Conservation (phyloP, 2,888 invertebrate species). For the Temnothorax unifasciatus region DNA sequence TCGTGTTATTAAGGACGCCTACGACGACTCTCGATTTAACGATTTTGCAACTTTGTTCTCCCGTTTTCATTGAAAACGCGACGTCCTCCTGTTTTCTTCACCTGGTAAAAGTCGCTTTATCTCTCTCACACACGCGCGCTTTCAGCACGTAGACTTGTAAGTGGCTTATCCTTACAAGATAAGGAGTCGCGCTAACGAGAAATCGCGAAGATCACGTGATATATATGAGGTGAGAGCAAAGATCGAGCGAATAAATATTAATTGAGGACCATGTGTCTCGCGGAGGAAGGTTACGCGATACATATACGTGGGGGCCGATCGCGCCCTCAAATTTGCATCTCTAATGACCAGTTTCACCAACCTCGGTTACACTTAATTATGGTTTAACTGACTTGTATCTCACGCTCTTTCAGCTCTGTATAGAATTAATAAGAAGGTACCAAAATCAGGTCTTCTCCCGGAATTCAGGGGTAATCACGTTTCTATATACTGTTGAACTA, state of each 20-base stretch:
- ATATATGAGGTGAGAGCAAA: slow-evolving; percentile 15
- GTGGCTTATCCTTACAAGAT: background rate
- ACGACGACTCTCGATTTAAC: background rate
- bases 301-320: background rate
- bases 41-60: background rate
- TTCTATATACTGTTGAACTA: background rate
- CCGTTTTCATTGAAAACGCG: background rate
- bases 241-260: slow-evolving; percentile 20
- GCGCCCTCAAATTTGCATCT: slow-evolving; percentile 27
- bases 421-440: background rate
- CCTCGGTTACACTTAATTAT: background rate
- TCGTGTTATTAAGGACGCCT: background rate
- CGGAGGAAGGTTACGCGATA: slow-evolving; percentile 19
- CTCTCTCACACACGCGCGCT: background rate
- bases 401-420: background rate
- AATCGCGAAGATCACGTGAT: slow-evolving; percentile 20
- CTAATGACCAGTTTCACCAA: slow-evolving; percentile 1
- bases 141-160: background rate
- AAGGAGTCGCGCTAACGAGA: background rate
- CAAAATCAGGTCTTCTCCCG: background rate
- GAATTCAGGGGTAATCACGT: background rate
- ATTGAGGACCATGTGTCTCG: slow-evolving; percentile 5
- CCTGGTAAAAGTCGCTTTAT: slow-evolving; percentile 3
- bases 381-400: background rate
- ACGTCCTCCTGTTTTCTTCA: background rate